Evolutionary conservation across 2,797 vertebrate genomes (phyloP).

Genomic region (Miichthys miiuy): DNA sequence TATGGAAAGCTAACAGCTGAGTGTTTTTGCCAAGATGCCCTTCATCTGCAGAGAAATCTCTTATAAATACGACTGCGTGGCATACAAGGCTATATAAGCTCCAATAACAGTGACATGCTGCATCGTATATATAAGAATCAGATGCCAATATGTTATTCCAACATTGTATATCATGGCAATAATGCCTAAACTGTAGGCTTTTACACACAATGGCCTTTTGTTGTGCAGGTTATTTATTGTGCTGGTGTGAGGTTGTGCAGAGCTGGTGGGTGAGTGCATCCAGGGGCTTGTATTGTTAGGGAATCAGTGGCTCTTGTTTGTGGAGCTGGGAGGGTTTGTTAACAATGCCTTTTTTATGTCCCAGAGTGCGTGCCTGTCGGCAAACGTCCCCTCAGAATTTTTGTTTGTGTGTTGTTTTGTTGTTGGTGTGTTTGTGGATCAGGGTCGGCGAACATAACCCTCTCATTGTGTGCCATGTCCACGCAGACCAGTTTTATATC

Average conservation of each 20-base stretch:
- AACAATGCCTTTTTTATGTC: constrained; percentile 85
- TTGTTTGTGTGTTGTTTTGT: constrained; percentile 75
- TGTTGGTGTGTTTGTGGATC: constrained; percentile 58
- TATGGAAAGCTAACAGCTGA: constrained; percentile 78
- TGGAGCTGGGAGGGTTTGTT: constrained; percentile 81
- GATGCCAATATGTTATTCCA: constrained; percentile 76
- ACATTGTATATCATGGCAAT: constrained; percentile 77
- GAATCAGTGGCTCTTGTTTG: constrained; percentile 83
- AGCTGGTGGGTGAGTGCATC: constrained; percentile 79
- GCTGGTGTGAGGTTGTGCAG: constrained; percentile 76
- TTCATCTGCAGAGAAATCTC: constrained; percentile 72
- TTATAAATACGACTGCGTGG: constrained; percentile 64
- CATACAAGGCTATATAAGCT: constrained; percentile 61
- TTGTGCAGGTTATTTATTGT: constrained; percentile 83
- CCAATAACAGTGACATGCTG: constrained; percentile 64
- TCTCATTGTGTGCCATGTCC: constrained; percentile 69
- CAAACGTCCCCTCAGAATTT: constrained; percentile 79
- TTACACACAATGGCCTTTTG: constrained; percentile 84
- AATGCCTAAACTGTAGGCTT: constrained; percentile 79
- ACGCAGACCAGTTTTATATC: constrained; percentile 61
- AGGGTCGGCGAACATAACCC: constrained; percentile 73
- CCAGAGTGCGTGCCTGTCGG: constrained; percentile 78
- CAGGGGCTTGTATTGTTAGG: constrained; percentile 82
- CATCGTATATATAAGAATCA: constrained; percentile 64
- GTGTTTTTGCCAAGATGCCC: constrained; percentile 79